Evolutionary conservation across 2,888 invertebrate species (phyloP).

Genomic region (Trichopria drosophilae): DNA sequence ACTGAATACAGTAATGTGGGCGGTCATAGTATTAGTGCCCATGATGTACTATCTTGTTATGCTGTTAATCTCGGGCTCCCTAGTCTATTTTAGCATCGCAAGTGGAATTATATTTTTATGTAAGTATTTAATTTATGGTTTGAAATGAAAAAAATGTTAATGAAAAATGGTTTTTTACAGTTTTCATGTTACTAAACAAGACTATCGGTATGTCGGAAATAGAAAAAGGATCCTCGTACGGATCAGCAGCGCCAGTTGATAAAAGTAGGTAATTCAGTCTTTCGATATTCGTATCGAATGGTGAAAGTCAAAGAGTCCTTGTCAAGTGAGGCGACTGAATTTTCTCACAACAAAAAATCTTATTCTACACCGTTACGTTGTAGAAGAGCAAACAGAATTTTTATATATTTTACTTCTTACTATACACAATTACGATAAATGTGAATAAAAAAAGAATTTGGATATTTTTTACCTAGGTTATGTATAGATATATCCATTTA

Average conservation of each 20-base stretch:
- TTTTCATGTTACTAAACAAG: conserved; percentile 76
- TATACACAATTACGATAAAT: no score
- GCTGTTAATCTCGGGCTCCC: conserved; percentile 73
- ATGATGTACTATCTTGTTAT: conserved; percentile 71
- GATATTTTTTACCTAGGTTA: no score
- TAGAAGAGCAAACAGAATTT: no score
- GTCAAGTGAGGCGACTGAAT: no score
- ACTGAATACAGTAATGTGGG: conserved; percentile 75
- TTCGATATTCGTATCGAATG: no score
- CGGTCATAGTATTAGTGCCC: conserved; percentile 68
- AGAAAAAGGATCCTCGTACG: conserved; percentile 82
- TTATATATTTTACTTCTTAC: no score
- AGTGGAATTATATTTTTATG: conserved; percentile 73
- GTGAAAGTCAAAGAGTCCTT: no score
- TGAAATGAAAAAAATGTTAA: conserved; percentile 23
- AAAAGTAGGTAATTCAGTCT: no score
- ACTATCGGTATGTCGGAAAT: conserved; percentile 84
- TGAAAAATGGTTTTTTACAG: conserved; percentile 65
- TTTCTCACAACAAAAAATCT: no score
- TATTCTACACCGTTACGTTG: no score
- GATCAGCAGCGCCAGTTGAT: conserved; percentile 65
- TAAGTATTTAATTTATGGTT: conserved; percentile 63
- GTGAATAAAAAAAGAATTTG: no score
- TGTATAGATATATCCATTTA: conserved; percentile 36
- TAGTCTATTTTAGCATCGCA: conserved; percentile 70